A percentile compares a stretch with the other conserved stretches of the same genome.
Conservation (phyloP, 2,888 invertebrate genomes). For the Therioaphis trifolii region DNA sequence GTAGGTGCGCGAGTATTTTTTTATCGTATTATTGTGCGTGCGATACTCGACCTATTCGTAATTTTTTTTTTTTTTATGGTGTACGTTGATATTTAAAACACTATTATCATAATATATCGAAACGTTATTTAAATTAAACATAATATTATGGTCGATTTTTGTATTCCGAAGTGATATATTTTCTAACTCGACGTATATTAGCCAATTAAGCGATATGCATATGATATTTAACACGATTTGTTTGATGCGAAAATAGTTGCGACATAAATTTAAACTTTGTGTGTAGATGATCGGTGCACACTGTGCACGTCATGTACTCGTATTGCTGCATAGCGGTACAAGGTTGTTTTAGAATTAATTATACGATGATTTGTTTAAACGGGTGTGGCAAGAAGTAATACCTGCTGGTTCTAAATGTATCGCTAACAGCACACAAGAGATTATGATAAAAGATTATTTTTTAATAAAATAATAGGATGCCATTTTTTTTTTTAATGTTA, state of each 20-base stretch:
- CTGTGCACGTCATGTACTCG: too few species aligned
- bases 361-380: constrained; percentile 36
- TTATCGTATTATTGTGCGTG: too few species aligned
- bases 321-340: background rate
- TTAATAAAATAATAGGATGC: background rate
- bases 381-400: constrained; percentile 43
- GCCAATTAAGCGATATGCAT: constrained; percentile 22
- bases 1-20: too few species aligned
- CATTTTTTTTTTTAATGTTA: too few species aligned
- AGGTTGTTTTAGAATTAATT: constrained; percentile 34
- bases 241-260: background rate
- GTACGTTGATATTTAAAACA: too few species aligned
- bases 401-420: constrained; percentile 37
- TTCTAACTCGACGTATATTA: background rate
- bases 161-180: background rate
- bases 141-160: too few species aligned
- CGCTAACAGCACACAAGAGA: constrained; percentile 2
- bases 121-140: too few species aligned
- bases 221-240: background rate
- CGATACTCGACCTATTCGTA: too few species aligned
- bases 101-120: too few species aligned
- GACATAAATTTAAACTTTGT: constrained; percentile 12
- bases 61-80: too few species aligned
- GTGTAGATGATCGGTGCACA: background rate
- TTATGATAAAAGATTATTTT: background rate